Percentiles rank a stretch among this genome's conserved stretches.
phyloP scores from a whole-genome alignment of 2,113 vertebrate species.

The Columba janthina region DNA sequence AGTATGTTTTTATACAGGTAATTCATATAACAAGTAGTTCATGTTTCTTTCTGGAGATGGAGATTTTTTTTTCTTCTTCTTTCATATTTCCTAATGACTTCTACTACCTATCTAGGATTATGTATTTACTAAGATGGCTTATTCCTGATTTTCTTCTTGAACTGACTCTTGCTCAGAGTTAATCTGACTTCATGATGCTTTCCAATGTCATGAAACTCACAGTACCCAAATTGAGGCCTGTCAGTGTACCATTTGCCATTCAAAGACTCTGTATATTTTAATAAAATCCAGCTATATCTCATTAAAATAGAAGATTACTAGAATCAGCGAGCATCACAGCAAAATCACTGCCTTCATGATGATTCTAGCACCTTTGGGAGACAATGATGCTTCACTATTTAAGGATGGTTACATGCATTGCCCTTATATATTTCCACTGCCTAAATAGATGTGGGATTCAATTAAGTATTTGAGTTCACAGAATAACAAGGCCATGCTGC shows the following conservation, averaged over 20 bases:
- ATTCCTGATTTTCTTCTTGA: neutral
- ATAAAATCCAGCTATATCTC: neutral
- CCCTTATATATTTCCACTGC: neutral
- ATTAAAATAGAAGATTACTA: neutral
- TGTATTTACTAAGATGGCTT: neutral
- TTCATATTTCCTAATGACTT: neutral
- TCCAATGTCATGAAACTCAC: neutral
- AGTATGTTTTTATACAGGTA: neutral
- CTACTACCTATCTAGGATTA: neutral
- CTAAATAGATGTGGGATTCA: neutral
- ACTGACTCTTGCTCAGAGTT: neutral
- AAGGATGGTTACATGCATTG: neutral
- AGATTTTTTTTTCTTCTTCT: neutral
- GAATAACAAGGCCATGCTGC: neutral
- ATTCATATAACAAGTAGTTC: neutral
- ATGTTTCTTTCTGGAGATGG: neutral
- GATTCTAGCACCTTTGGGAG: neutral
- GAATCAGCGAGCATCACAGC: neutral
- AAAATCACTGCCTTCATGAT: neutral
- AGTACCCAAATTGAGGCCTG: neutral
- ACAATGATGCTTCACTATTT: neutral
- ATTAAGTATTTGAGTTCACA: neutral
- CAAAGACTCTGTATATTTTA: neutral
- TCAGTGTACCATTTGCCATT: neutral
- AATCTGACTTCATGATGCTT: neutral